Evolutionary conservation across 1,140 invertebrate species (phyloP), one percentile per base, ranked within the genome.

Genomic region (Spodoptera frugiperda): DNA sequence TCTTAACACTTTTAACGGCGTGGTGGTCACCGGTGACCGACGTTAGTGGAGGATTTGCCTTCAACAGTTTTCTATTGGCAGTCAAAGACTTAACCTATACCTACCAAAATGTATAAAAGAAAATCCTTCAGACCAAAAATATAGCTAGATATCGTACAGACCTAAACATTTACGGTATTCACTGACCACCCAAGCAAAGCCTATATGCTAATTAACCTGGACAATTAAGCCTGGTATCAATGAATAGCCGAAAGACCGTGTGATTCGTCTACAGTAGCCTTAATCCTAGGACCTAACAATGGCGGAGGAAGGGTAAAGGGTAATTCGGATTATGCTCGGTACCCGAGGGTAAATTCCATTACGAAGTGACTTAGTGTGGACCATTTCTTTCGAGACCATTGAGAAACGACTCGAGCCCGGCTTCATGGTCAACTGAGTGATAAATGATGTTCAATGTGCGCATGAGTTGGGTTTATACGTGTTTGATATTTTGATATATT

Each of bases 331-430:
- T 63, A 63, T 3, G 59, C 33, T 39, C 39, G 3, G 54, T 30
- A 21, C 10, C 15, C 59, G 15, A 44, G 30, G 30, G 59, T 17
- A 63, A n/a, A 63, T 63, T 63, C 59, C 59, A 63, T 63, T 63
- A 63, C 59, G 33, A 44, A 25, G 17, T 63, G 33, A 63, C 59
- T 44, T 63, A 63, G 59, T 63, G 12, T 63, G 15, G 33, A 33
- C 33, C 59, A 63, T 63, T 63, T 63, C 57, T 63, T 63, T 63
- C 33, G 21, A 4, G 39, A 61, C 25, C 30, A 6, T 61, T 61
- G 59, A 63, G 59, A 63, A 63, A 63, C 44, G 39, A 63, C 59
- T 63, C 17, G 30, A 63, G 51, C 14, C 51, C 17, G 30, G 33
- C 59, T 15, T 63, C 44, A 19, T 17, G 59, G 33, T 19, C 15